Evolutionary conservation across 2,888 invertebrate genomes (phyloP), one percentile per base, ranked within the genome.

Genomic region (Hypercompe scribonia): DNA sequence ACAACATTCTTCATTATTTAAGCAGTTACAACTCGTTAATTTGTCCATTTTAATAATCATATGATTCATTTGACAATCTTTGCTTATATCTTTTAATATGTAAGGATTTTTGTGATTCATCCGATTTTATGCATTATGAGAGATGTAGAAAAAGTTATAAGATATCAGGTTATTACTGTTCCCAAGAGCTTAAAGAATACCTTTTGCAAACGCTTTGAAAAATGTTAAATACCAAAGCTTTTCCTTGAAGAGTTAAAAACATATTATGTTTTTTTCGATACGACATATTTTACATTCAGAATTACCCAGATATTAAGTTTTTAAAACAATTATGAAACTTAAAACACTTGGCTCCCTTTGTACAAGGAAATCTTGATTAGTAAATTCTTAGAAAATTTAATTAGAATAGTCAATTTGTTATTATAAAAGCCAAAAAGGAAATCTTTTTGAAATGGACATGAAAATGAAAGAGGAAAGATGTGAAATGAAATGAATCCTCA

Each of bases 401-500:
- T 7, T 18, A 31, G 31, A 31, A 61, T 31, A 31, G 61, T 61
- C 15, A 18, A 58, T 28, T 28, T 13, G 54, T 58, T 28, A 61
- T 31, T 31, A 31, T 31, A 18, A 18, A 31, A 61, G 8, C 28
- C 18, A 13, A 13, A 15, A 61, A 31, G 18, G 18, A 18, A 18
- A 18, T 61, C 18, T 61, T 28, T 68, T 54, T 50, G n/a, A 34
- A 73, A 36, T 63, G n/a, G 4, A 64, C 68, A 63, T 68, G 24
- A 66, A 64, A 69, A 42, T 65, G 21, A 66, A 67, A 36, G 28
- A 68, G 70, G 65, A 79, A 77, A 74, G 78, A 86, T 77, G 78
- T 80, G 77, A 81, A 80, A 83, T 78, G 71, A 75, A 65, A 75
- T 79, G 31, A 61, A 79, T 76, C 75, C 78, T 77, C 77, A 85